phyloP scores from a whole-genome alignment of 2,113 vertebrate genomes.

The Neoarius graeffei region DNA sequence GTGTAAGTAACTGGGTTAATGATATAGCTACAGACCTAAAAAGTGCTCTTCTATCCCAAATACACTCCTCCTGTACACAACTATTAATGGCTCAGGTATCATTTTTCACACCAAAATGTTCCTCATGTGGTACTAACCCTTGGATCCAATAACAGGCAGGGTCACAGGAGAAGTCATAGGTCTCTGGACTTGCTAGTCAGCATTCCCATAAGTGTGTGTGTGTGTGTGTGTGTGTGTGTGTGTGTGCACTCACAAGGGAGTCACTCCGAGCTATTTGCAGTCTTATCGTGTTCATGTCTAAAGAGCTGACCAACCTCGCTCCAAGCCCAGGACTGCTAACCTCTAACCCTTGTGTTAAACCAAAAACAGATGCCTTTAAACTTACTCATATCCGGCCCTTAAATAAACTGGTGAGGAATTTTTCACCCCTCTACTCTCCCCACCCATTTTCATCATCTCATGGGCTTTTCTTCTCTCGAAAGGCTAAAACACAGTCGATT shows the following conservation, averaged over 20 bases:
- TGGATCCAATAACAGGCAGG: slow-evolving; percentile 67
- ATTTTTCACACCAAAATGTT: slow-evolving; percentile 18
- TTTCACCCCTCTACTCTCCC: slow-evolving; percentile 58
- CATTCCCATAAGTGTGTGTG: slow-evolving; percentile 30
- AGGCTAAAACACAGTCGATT: neutral
- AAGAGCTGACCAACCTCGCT: slow-evolving; percentile 76
- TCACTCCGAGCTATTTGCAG: slow-evolving; percentile 72
- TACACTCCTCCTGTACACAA: neutral
- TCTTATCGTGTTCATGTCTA: slow-evolving; percentile 78
- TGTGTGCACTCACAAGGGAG: slow-evolving; percentile 66
- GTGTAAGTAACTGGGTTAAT: neutral
- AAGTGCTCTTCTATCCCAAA: neutral
- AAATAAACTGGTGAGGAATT: slow-evolving; percentile 79
- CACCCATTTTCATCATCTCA: slow-evolving; percentile 48
- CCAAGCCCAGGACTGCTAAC: slow-evolving; percentile 82
- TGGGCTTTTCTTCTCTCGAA: slow-evolving; percentile 38
- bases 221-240: slow-evolving; percentile 49
- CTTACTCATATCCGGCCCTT: slow-evolving; percentile 85
- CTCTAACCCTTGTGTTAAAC: slow-evolving; percentile 81
- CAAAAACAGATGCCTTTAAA: slow-evolving; percentile 88
- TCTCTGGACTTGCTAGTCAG: slow-evolving; percentile 32
- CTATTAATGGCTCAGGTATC: slow-evolving; percentile 10
- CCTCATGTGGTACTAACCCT: slow-evolving; percentile 3
- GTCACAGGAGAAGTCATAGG: slow-evolving; percentile 68
- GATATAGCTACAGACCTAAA: neutral